Evolutionary conservation across 1,140 invertebrate species (phyloP), one percentile per base, ranked within the genome.

Genomic region (Drusus annulatus): DNA sequence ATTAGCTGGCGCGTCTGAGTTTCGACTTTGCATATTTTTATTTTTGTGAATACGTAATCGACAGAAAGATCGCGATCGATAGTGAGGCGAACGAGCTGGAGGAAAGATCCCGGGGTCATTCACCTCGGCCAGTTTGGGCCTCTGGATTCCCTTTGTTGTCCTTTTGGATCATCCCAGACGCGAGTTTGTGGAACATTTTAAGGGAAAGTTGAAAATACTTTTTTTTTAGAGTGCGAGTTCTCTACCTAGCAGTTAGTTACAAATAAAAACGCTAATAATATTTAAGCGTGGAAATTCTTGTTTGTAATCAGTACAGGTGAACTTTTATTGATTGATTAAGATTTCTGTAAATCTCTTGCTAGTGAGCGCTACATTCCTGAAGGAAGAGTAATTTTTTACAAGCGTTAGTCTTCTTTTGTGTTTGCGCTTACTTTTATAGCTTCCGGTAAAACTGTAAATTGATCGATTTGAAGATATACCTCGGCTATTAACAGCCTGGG

Each of bases 31-130:
- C 0, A 56, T 28, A 56, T 74, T 16, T 17, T 45, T 63, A 68
- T 71, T 71, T 71, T 56, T 58, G 36, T 75, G 71, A 75, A 75
- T 75, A 75, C n/a, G 31, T 75, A 58, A 75, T 75, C 52, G 19
- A 56, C 21, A 7, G 23, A 17, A 36, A 28, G 54, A 60, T 75
- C 54, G 54, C 51, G 16, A 58, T 31, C 52, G 16, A 60, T 5
- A 28, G 25, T 75, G 36, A 10, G 52, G 54, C 7, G 52, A 25
- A 13, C 21, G 71, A 10, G 71, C 71, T 25, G 58, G 52, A 19
- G 71, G 19, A 52, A 75, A 28, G 31, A 58, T 36, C 71, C 23
- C 51, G 71, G 54, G 71, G 51, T 75, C 16, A 54, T 19, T 31
- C 54, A 23, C 31, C 71, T 31, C 52, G 52, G 21, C n/a, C n/a